Evolutionary conservation across 2,888 invertebrate species (phyloP), one percentile per base, ranked within the genome.

Genomic region (Lepidonotus clava): DNA sequence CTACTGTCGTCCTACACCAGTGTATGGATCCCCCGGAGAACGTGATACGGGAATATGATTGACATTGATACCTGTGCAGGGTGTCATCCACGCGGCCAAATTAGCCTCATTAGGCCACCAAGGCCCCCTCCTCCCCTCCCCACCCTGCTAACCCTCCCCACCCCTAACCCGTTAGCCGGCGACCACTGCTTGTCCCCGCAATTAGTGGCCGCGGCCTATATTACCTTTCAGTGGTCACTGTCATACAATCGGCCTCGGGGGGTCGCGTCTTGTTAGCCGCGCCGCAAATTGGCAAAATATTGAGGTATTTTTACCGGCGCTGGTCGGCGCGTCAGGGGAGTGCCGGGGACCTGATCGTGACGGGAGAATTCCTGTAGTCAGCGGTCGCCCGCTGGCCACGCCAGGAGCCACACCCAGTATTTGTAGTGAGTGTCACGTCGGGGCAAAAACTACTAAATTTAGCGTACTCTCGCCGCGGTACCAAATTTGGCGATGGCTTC

Each of bases 41-140:
- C 21, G 21, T n/a, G 71, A 71, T n/a, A 32, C 38, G 6, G 36
- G 34, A 11, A 14, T n/a, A 38, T 6, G 76, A 76, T 76, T 76
- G 76, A 76, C 76, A 76, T 28, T 76, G 76, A 76, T 76, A 76
- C 76, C 40, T 34, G 76, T 38, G 8, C 24, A 76, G 24, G 24
- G 18, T 40, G 38, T 40, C 36, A 76, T 76, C 38, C 40, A 11
- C 24, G 21, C 38, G 36, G 76, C 21, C 24, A 28, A 34, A 76
- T 2, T 76, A 24, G 38, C 76, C 38, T 76, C 76, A 76, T 76
- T 76, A 76, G 11, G 38, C 34, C 11, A 1, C 76, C 36, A 34
- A 36, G 36, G 24, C 36, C n/a, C 38, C 38, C 38, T 21, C 38
- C 1, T 2, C 0, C 4, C 4, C 0, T 34, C n/a, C 21, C 36